A percentile compares a stretch with the other conserved stretches of the same genome.
Conservation (phyloP, 2,797 vertebrate species). For the Schizopygopsis malacanthus region DNA sequence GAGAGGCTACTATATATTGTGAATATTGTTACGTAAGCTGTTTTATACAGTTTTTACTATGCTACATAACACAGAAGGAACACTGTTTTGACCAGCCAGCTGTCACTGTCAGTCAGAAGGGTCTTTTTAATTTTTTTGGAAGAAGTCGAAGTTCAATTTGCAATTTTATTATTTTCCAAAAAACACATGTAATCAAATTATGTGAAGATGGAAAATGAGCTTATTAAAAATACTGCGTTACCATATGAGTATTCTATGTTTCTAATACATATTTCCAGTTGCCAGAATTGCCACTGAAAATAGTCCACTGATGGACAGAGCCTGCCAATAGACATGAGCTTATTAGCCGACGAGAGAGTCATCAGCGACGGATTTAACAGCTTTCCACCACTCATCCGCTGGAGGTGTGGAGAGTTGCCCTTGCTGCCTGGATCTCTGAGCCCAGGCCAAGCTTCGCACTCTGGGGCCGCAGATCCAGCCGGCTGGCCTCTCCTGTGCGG, state of each 20-base stretch:
- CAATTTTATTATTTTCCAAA: background rate
- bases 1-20: background rate
- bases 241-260: constrained; percentile 40
- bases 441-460: constrained; percentile 72
- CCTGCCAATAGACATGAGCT: constrained; percentile 71
- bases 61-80: background rate
- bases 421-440: constrained; percentile 69
- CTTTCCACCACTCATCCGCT: constrained; percentile 76
- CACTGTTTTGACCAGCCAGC: background rate
- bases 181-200: constrained; percentile 24
- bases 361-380: constrained; percentile 86
- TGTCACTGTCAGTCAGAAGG: background rate
- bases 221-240: constrained; percentile 42
- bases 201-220: constrained; percentile 39
- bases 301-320: constrained; percentile 50
- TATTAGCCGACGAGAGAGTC: constrained; percentile 80
- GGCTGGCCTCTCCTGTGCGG: constrained; percentile 65
- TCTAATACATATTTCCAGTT: constrained; percentile 52
- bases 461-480: constrained; percentile 68
- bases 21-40: background rate
- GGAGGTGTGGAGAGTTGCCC: constrained; percentile 59
- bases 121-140: background rate
- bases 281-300: constrained; percentile 52
- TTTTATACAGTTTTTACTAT: background rate
- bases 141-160: background rate